Evolutionary conservation across 2,797 vertebrate species (phyloP).

Genomic region (Poliocrania exsul): DNA sequence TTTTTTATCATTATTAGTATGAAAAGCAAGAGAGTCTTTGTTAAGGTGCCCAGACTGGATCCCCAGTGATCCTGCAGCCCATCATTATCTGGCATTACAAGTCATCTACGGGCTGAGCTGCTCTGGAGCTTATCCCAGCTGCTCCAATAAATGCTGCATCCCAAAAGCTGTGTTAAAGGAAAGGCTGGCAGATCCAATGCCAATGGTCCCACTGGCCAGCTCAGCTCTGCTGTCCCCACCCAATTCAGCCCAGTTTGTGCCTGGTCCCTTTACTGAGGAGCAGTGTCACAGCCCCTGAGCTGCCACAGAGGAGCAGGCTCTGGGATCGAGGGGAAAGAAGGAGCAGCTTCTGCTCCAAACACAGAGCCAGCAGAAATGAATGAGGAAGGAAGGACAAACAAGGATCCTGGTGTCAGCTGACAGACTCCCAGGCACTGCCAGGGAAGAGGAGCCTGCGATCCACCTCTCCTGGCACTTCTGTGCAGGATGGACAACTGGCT

Average conservation of each 20-base stretch:
- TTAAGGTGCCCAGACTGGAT: not conserved
- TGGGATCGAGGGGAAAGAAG: rapidly evolving
- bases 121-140: not conserved
- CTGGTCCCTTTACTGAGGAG: not conserved
- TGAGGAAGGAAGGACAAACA: rapidly evolving
- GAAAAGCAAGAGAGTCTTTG: not conserved
- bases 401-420: rapidly evolving
- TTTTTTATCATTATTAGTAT: not conserved
- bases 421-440: not conserved
- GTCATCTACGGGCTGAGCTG: not conserved
- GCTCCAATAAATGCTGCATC: not conserved
- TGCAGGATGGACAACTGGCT: not conserved
- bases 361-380: rapidly evolving
- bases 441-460: not conserved
- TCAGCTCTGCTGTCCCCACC: not conserved
- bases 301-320: not conserved
- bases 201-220: not conserved
- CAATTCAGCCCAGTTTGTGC: not conserved
- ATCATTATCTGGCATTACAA: not conserved
- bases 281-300: not conserved
- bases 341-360: not conserved
- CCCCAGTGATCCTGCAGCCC: not conserved
- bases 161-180: not conserved
- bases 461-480: rapidly evolving
- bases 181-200: not conserved